Conservation (phyloP, 2,113 vertebrate species). For the Camelus bactrianus region DNA sequence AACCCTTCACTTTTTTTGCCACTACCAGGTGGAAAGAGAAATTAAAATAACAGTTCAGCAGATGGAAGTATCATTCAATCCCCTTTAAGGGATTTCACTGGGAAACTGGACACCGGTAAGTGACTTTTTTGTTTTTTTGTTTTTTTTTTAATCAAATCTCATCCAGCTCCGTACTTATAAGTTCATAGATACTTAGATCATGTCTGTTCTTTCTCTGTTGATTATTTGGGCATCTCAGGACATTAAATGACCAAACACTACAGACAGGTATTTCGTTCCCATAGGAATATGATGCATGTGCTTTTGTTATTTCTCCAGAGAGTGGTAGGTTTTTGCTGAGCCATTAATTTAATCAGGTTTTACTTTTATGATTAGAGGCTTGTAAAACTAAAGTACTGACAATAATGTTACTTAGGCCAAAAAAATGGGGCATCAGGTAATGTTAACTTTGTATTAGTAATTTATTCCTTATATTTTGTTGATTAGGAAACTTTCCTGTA, state of each 20-base stretch:
- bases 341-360: neutral
- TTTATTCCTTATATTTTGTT: neutral
- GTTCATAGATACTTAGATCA: neutral
- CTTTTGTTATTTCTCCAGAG: neutral
- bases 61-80: neutral
- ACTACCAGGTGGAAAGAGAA: neutral
- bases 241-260: neutral
- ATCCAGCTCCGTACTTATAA: neutral
- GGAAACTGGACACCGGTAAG: neutral
- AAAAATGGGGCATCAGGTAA: neutral
- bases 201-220: neutral
- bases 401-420: neutral
- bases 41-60: neutral
- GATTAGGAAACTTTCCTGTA: neutral
- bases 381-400: neutral
- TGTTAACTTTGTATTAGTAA: neutral
- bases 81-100: neutral
- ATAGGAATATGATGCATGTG: neutral
- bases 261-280: neutral
- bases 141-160: neutral
- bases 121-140: neutral
- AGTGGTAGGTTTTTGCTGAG: neutral
- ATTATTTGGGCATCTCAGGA: neutral
- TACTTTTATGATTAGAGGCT: neutral
- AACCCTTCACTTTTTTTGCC: neutral